Base-by-base conservation (phyloP, 2,888 invertebrate species). In the Hydroisotoma schaefferi region DNA sequence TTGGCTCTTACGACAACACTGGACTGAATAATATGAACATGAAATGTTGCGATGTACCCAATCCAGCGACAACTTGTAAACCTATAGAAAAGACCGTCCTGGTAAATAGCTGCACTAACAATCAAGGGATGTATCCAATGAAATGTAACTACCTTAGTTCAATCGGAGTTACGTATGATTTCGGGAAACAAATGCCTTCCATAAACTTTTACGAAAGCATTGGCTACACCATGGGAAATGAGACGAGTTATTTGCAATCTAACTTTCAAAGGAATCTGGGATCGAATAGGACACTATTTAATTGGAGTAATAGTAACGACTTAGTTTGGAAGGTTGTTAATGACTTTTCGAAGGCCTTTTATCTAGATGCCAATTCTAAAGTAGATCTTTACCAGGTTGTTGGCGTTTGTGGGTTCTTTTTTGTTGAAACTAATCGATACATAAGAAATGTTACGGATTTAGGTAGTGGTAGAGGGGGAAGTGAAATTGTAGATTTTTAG, bases 151-250 rank as follows among this genome's bases (percentile, higher is more conserved):
- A 64, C 47, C 26, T 54, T 2, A 25, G 27, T 2, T 20, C 23
- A 6, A 20, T 62, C 27, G 67, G 67, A 1, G 43, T 61, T 26
- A 53, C 48, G 27, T 38, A 53, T 10, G 29, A 46, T 2, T 49
- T 29, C 4, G 26, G 8, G 3, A n/a, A 6, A 22, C 18, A n/a
- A 26, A 2, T 54, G 27, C 55, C 61, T 15, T 5, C 40, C 1
- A n/a, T 56, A n/a, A 60, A 67, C 22, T 67, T 67, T 49, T 61
- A 67, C 26, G 48, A 62, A 37, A 67, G 67, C 23, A 26, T 67
- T 37, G 67, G 67, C 2, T 64, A 60, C 48, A 33, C 28, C 6
- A 59, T 60, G n/a, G 28, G 43, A 15, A 43, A 44, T 20, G 3
- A 6, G 5, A 60, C 46, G 20, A 28, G 29, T 8, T 33, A 37